Conservation (phyloP, 2,888 invertebrate species). For the Drosophila multiciliata region DNA sequence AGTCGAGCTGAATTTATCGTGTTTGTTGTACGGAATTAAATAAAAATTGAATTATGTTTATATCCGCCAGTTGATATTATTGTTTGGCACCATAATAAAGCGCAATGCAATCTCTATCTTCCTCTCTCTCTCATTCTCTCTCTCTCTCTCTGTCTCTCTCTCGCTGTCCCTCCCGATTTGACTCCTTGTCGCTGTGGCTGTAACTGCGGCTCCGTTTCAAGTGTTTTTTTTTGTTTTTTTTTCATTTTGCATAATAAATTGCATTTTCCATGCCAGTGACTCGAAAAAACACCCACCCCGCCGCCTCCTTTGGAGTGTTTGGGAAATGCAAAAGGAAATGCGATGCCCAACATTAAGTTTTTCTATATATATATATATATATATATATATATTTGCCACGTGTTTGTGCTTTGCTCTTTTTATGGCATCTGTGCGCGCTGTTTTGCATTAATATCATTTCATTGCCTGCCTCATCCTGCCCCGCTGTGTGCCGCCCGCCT, state of each 20-base stretch:
- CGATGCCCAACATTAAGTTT: constrained; percentile 25
- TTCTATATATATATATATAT: background rate
- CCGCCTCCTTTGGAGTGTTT: constrained; percentile 20
- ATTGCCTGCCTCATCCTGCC: constrained; percentile 54
- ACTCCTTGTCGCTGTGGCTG: constrained; percentile 60
- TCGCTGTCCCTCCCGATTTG: constrained; percentile 27
- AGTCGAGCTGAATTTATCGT: constrained; percentile 76
- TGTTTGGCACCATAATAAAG: constrained; percentile 76
- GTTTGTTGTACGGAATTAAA: constrained; percentile 80
- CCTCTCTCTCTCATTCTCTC: background rate
- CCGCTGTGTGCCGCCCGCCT: constrained; percentile 11
- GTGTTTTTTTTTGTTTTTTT: constrained; percentile 75
- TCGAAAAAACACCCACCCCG: constrained; percentile 3
- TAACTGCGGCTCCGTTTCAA: constrained; percentile 34
- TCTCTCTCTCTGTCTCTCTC: background rate
- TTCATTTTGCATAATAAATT: constrained; percentile 82
- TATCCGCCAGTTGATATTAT: constrained; percentile 75
- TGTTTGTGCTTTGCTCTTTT: constrained; percentile 49
- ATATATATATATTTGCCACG: constrained; percentile 58
- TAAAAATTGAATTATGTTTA: constrained; percentile 82
- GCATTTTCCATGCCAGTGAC: constrained; percentile 79
- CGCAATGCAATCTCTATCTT: constrained; percentile 41
- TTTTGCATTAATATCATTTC: constrained; percentile 81
- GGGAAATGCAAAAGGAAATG: constrained; percentile 39
- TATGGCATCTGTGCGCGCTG: constrained; percentile 59